Percentiles rank a stretch among this genome's conserved stretches.
These are phyloP conservation scores for Caenorhabditis sp. DNA, from an alignment of 2,888 invertebrate genomes.

Conservation along the genomic window DNA sequence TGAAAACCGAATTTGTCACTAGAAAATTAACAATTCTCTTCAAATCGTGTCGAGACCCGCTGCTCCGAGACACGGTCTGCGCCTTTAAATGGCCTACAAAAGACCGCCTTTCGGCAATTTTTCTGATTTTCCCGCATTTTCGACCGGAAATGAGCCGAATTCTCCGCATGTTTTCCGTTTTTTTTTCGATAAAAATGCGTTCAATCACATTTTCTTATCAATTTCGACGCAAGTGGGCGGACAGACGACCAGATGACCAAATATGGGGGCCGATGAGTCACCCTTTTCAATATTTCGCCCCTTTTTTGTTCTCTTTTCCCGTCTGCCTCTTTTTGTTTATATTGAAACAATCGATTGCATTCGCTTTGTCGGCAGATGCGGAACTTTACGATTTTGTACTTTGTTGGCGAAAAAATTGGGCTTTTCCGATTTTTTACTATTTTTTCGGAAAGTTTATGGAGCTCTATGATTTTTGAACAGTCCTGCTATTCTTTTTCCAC, in stretches of 20 bases:
- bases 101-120: slow-evolving; percentile 1
- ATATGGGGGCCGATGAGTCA: slow-evolving; percentile 7
- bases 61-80: no score
- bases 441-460: slow-evolving; percentile 5
- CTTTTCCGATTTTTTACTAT: not conserved
- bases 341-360: no score
- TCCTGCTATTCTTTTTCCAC: slow-evolving; percentile 11
- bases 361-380: slow-evolving; percentile 1
- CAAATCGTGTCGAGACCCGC: slow-evolving; percentile 1
- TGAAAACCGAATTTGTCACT: no score
- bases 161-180: not conserved
- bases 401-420: no score
- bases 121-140: no score
- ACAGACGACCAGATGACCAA: no score
- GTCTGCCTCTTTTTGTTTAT: not conserved
- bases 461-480: slow-evolving; percentile 20
- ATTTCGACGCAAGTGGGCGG: slow-evolving; percentile 5
- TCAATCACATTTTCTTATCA: slow-evolving; percentile 28
- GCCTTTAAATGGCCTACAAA: slow-evolving; percentile 5
- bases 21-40: no score
- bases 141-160: slow-evolving; percentile 1
- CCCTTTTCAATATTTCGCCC: not conserved
- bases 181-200: not conserved
- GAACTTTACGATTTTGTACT: not conserved
- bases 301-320: no score